Evolutionary conservation across 1,140 invertebrate species (phyloP).

Genomic region (Lithobius niger): DNA sequence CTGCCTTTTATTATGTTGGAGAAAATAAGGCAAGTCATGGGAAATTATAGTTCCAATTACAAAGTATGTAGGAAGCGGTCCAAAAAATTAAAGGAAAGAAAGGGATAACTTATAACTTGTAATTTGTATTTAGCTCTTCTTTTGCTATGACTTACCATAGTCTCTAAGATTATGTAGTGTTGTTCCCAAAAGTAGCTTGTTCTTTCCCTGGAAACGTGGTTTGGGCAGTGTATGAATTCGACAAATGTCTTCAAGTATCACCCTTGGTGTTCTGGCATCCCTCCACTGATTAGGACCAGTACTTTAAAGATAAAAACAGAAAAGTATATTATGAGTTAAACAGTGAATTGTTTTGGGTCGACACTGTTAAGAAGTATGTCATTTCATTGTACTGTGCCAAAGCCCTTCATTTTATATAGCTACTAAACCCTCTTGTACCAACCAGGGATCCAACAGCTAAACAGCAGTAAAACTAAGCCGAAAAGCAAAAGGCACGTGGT

Average conservation of each 20-base stretch:
- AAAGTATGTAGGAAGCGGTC: too few relatives aligned
- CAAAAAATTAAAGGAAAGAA: too few relatives aligned
- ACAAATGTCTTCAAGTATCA: conserved; percentile 33
- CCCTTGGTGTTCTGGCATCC: conserved; percentile 29
- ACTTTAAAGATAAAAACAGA: conserved; percentile 17
- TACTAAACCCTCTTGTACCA: too few relatives aligned
- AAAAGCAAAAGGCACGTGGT: too few relatives aligned
- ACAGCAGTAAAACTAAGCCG: too few relatives aligned
- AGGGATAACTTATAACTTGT: neutral
- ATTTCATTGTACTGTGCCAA: too few relatives aligned
- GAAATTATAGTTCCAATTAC: too few relatives aligned
- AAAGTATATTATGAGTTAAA: neutral
- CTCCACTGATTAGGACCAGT: conserved; percentile 33
- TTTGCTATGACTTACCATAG: neutral
- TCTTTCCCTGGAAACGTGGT: conserved; percentile 1
- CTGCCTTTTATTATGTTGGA: too few relatives aligned
- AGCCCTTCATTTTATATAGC: too few relatives aligned
- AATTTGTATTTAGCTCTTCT: neutral
- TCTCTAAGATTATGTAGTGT: neutral
- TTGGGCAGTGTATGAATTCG: conserved; percentile 18
- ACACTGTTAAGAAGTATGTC: too few relatives aligned
- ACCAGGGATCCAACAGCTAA: too few relatives aligned
- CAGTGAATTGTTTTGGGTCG: neutral
- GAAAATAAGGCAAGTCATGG: too few relatives aligned
- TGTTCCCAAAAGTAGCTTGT: neutral